Percentiles rank a stretch among this genome's conserved stretches.
Conservation (phyloP, 2,888 invertebrate species). For the Cephus runcator region DNA sequence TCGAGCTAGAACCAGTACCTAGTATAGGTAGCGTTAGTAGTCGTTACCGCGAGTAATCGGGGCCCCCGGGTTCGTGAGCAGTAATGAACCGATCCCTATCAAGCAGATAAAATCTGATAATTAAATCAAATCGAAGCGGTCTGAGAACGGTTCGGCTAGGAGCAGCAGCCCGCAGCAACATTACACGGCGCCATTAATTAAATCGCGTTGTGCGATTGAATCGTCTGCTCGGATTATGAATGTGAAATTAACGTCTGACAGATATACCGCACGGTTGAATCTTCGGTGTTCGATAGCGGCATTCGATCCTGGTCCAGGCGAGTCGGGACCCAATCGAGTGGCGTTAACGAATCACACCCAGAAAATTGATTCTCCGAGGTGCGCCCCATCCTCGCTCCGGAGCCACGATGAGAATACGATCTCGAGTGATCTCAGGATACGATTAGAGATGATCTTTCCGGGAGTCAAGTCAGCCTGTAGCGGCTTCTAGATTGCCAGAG, state of each 20-base stretch:
- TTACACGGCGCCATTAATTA: conserved; percentile 42
- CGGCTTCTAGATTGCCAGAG: background rate
- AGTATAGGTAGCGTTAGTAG: background rate
- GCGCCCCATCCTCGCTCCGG: background rate
- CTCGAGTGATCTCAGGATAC: background rate
- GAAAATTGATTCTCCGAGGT: conserved; percentile 4
- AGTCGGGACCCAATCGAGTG: background rate
- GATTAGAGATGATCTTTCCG: background rate
- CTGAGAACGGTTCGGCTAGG: background rate
- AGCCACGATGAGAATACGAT: background rate
- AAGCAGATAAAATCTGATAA: conserved; percentile 51
- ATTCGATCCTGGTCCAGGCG: background rate
- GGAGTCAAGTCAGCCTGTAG: background rate
- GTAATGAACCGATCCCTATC: conserved; percentile 59
- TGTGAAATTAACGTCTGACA: conserved; percentile 21
- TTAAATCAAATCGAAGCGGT: conserved; percentile 47
- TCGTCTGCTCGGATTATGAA: conserved; percentile 15
- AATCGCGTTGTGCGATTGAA: conserved; percentile 29
- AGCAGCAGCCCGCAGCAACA: background rate
- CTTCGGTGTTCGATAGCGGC: background rate
- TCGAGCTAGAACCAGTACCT: background rate
- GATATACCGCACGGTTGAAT: conserved; percentile 4
- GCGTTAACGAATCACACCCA: conserved; percentile 8
- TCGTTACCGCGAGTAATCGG: background rate
- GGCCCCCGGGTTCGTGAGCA: conserved; percentile 7